Evolutionary conservation across 2,113 vertebrate genomes (phyloP), one percentile per base, ranked within the genome.

Genomic region (Eulemur macaco): DNA sequence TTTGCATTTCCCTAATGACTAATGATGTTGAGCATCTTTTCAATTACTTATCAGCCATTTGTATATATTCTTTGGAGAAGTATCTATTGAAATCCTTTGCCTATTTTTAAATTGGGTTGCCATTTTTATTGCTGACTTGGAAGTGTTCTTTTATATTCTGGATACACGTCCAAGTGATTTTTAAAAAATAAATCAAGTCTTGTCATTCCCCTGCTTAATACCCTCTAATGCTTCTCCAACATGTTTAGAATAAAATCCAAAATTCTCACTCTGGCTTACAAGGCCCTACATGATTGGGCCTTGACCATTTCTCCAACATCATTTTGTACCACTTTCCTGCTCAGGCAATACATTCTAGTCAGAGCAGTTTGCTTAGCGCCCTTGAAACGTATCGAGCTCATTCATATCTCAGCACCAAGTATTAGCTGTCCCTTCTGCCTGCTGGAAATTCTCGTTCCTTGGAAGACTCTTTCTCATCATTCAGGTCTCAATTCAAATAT

Each of bases 41-140:
- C 74, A 88, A 91, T 37, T 68, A 21, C 29, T 81, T 86, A 52
- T 13, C 18, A 14, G 66, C 10, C 34, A 82, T 47, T 60, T 81
- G 18, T 39, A 23, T 83, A 77, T 47, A 81, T 73, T 73, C 63
- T 83, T 20, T 92, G 34, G 68, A 82, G 39, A 94, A 97, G 42
- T 60, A 47, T 68, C 56, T 85, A 91, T 82, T 60, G 18, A 86
- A 78, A 94, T 47, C 37, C 39, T 82, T 76, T 89, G 60, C 9
- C n/a, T 63, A 89, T 83, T 94, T 95, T 92, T 52, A 71, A 88
- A 84, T 66, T 84, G 81, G 69, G 37, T 80, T 86, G 29, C 66
- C 39, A 54, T 94, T 64, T 96, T 86, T 21, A 80, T 31, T 58
- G 14, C 34, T 93, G 37, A 91, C 10, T 45, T 83, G 0, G 34